Evolutionary conservation across 2,113 vertebrate species (phyloP), one percentile per base, ranked within the genome.

Genomic region (Antechinus stuartii): DNA sequence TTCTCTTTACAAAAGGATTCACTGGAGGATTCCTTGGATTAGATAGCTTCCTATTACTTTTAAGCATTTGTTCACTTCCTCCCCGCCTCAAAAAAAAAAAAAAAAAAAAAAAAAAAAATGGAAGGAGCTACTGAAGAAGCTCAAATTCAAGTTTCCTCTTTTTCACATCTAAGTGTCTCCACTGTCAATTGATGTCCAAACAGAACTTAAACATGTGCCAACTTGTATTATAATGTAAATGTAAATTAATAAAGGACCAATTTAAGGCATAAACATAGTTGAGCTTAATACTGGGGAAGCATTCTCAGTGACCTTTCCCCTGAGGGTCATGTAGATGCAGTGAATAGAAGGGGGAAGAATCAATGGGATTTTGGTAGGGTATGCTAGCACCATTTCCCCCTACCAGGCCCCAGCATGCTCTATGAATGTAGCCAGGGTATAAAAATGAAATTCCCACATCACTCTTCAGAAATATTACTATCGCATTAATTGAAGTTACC

Each of bases 21-120:
- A 6, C 35, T 91, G 14, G 84, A 23, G 14, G 93, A 94, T 91
- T 90, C 26, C 49, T 96, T 89, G 90, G 26, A 90, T 55, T 49
- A 91, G 91, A 49, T 42, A 57, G 90, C 54, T 47, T 53, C 19
- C 19, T 9, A 23, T n/a, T 49, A 90, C 50, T 55, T 89, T 94
- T 90, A 95, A 91, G 90, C 93, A 46, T 94, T 92, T 96, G 92
- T 94, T 95, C 91, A 94, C 92, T 55, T 96, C 92, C 57, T 27
- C 89, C 89, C 57, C 47, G 0, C 47, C 47, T 47, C 47, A 47
- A 47, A 47, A 47, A 47, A 47, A 47, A 47, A n/a, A n/a, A n/a
- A 47, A n/a, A n/a, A n/a, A n/a, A 47, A 47, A 47, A 47, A 47
- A 16, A n/a, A 76, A 92, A 94, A 94, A 84, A 56, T 54, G 27